These are phyloP conservation scores for Syndactyla subalaris DNA, from an alignment of 2,797 vertebrate species.

Conservation along the genomic window DNA sequence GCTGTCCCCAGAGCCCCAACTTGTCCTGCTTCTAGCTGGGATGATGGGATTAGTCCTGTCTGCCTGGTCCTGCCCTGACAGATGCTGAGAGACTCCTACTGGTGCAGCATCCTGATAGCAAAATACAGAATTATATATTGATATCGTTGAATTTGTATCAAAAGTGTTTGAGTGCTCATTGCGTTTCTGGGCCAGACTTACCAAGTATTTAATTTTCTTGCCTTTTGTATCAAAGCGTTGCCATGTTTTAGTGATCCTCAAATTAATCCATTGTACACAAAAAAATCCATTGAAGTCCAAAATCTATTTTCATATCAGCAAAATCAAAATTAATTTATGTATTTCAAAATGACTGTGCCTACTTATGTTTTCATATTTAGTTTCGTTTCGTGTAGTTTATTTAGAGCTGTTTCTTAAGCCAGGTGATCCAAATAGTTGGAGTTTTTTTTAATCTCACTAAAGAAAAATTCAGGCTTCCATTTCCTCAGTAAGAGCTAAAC, in stretches of 20 bases:
- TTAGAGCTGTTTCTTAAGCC: background rate
- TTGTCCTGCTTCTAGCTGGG: background rate
- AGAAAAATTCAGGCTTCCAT: background rate
- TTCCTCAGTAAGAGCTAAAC: background rate
- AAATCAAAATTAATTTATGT: background rate
- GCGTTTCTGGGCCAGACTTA: background rate
- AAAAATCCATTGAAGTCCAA: background rate
- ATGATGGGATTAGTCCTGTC: background rate
- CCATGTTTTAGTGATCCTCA: background rate
- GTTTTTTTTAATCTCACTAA: background rate
- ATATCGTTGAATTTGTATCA: background rate
- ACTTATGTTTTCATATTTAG: background rate
- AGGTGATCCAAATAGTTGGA: background rate
- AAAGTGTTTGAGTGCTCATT: background rate
- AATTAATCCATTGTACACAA: background rate
- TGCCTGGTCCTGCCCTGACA: accelerated
- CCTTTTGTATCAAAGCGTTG: background rate
- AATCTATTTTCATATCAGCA: background rate
- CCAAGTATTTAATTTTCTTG: background rate
- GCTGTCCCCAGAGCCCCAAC: background rate
- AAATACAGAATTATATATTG: background rate
- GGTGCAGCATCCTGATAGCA: background rate
- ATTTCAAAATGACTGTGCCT: background rate
- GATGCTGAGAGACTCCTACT: accelerated
- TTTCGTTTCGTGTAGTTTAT: background rate